These are phyloP conservation scores for Ctenodactylus gundi DNA, from an alignment of 2,113 vertebrate species.

Conservation along the genomic window DNA sequence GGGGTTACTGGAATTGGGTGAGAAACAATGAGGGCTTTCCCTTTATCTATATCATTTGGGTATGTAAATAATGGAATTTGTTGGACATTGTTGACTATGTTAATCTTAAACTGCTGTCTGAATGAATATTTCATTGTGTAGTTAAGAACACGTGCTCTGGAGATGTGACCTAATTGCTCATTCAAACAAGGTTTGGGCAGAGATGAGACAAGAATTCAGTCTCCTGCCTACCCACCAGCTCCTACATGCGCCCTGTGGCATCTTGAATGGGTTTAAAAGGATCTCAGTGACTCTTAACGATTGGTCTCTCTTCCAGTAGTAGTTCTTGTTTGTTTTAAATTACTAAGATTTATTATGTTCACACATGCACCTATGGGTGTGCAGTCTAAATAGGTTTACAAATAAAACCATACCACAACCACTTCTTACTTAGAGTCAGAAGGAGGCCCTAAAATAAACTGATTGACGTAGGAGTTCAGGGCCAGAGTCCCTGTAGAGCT, in stretches of 20 bases:
- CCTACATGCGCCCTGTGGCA: background rate
- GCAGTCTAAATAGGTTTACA: background rate
- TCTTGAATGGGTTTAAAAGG: background rate
- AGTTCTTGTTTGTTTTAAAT: background rate
- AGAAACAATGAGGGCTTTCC: background rate
- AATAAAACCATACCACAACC: background rate
- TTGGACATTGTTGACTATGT: background rate
- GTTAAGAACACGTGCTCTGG: background rate
- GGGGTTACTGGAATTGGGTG: fast-evolving
- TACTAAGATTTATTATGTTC: background rate
- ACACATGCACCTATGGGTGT: background rate
- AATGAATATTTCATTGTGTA: background rate
- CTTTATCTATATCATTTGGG: background rate
- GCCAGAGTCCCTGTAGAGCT: background rate
- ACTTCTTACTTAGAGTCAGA: background rate
- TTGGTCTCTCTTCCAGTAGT: background rate
- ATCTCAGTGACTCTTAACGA: background rate
- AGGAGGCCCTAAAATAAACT: background rate
- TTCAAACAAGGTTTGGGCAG: background rate
- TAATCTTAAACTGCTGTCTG: background rate
- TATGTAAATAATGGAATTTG: background rate
- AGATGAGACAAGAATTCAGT: background rate
- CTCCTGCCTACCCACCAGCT: too few relatives aligned
- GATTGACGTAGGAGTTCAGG: background rate
- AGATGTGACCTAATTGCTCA: background rate